These are phyloP conservation scores for Lacanobia wlatinum DNA, from an alignment of 2,888 invertebrate genomes.

Conservation along the genomic window DNA sequence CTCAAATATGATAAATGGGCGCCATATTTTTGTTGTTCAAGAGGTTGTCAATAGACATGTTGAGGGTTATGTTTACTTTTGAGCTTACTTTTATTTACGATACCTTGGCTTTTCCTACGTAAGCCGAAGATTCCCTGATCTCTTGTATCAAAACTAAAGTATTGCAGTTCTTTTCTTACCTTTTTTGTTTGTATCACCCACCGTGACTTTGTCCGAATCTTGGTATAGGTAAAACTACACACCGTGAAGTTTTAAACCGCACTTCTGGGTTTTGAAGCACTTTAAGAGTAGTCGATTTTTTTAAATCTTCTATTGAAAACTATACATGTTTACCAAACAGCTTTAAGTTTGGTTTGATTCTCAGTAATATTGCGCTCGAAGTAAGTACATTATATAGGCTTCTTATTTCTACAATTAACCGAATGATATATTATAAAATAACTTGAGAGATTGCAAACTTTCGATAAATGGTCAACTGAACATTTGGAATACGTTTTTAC, in stretches of 20 bases:
- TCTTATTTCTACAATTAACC: not conserved
- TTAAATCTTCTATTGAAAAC: slow-evolving; percentile 14
- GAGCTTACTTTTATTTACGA: slow-evolving; percentile 18
- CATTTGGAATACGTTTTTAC: too few relatives aligned
- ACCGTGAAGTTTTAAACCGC: slow-evolving; percentile 7
- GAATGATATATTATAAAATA: too few relatives aligned
- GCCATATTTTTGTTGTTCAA: slow-evolving; percentile 36
- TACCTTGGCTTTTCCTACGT: not conserved
- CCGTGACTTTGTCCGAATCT: not conserved
- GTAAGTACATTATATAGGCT: not conserved
- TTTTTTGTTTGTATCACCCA: not conserved
- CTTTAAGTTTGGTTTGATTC: too few relatives aligned
- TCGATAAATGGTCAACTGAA: too few relatives aligned
- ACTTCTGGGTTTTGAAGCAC: not conserved
- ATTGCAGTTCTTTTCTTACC: not conserved
- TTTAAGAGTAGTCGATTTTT: not conserved
- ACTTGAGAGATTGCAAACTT: too few relatives aligned
- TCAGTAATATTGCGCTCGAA: not conserved
- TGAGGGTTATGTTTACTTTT: slow-evolving; percentile 24
- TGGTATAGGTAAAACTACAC: not conserved
- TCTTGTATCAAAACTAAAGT: not conserved
- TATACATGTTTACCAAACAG: not conserved
- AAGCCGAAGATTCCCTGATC: not conserved
- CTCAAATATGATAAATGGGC: slow-evolving; percentile 51
- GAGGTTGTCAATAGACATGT: slow-evolving; percentile 32